Evolutionary conservation across 2,797 vertebrate genomes (phyloP), one percentile per base, ranked within the genome.

Genomic region (Pagetopsis macropterus): DNA sequence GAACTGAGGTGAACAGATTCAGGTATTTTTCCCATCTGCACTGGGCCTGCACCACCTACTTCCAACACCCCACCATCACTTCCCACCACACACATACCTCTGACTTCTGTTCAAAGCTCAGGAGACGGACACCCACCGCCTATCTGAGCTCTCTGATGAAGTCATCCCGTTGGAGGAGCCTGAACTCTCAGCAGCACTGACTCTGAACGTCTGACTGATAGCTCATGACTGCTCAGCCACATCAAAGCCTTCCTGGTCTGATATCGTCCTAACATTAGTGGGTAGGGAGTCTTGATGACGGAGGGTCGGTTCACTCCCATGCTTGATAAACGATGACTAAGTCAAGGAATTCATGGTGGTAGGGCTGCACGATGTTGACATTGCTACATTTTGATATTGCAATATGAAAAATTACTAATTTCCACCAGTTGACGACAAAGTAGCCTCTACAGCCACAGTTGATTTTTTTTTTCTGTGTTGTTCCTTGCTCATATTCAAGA

Each of bases 101-200:
- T 57, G 70, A 59, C 77, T 69, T 59, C 52, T 41, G 71, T 72
- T 85, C 66, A 86, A 65, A 85, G 72, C 72, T 52, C 75, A 65
- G 65, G 61, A 81, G 84, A 83, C 63, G 14, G 72, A 88, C 83
- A 77, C 74, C 79, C 78, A 65, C 89, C 37, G 73, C 76, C 86
- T 87, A 83, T 85, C 79, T 84, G 76, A 65, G 49, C 58, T 3
- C 5, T 65, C 31, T 11, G 19, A 73, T 89, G 85, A 90, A 76
- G 87, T 91, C 79, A 91, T 84, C 69, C 48, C 10, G 3, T 55
- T 16, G 55, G 45, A 40, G 16, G 49, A 70, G 62, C 9, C 61
- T 55, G 52, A 48, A 55, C 3, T 52, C 61, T 80, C 51, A 60
- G 9, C 33, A 37, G 2, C 33, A 7, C 33, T 9, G 33, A 37